phyloP scores from a whole-genome alignment of 2,113 vertebrate species.

The Salvator merianae region DNA sequence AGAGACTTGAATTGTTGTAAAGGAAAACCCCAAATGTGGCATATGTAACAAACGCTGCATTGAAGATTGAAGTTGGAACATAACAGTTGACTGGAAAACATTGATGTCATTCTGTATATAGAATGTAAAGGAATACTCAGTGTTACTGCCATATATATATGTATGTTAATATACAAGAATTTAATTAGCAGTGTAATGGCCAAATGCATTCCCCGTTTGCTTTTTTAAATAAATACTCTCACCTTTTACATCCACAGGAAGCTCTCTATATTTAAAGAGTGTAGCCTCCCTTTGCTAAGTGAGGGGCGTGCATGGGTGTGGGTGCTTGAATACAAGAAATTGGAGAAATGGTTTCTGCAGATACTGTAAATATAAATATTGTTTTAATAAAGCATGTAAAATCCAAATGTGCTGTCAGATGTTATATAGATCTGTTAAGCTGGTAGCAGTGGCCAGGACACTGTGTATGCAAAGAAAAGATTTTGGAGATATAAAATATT shows the following conservation, averaged over 20 bases:
- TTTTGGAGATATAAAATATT: slow-evolving; percentile 21
- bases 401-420: slow-evolving; percentile 83
- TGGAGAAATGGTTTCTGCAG: slow-evolving; percentile 80
- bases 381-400: slow-evolving; percentile 99
- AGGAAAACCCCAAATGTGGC: slow-evolving; percentile 70
- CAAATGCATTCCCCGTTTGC: slow-evolving; percentile 81
- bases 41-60: slow-evolving; percentile 78
- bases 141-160: slow-evolving; percentile 92
- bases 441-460: slow-evolving; percentile 50
- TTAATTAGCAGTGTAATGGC: slow-evolving; percentile 85
- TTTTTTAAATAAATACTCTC: slow-evolving; percentile 70
- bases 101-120: slow-evolving; percentile 87
- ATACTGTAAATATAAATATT: slow-evolving; percentile 94
- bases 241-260: slow-evolving; percentile 68
- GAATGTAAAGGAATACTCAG: slow-evolving; percentile 89
- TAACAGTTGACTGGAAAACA: slow-evolving; percentile 77
- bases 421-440: slow-evolving; percentile 75
- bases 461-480: slow-evolving; percentile 45
- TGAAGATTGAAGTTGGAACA: slow-evolving; percentile 77
- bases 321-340: slow-evolving; percentile 71
- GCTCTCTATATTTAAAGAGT: slow-evolving; percentile 71
- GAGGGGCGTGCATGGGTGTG: slow-evolving; percentile 62
- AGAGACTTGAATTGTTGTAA: slow-evolving; percentile 85
- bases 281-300: slow-evolving; percentile 63
- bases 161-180: slow-evolving; percentile 85